These are phyloP conservation scores for Dryadula phaetusa DNA, from an alignment of 2,888 invertebrate genomes.

Conservation along the genomic window DNA sequence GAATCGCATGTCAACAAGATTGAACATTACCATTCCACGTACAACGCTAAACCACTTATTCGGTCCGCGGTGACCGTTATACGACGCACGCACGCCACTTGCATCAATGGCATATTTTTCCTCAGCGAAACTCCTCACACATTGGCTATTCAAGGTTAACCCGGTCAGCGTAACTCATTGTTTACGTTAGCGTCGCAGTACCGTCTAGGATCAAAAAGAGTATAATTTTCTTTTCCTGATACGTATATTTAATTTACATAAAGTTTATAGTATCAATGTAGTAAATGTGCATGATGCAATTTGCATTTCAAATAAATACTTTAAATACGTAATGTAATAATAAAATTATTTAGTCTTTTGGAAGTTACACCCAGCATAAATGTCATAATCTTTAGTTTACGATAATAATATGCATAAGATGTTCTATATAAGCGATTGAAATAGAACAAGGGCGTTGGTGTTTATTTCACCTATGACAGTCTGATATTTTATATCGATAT, in stretches of 20 bases:
- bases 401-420: constrained; percentile 50
- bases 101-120: constrained; percentile 84
- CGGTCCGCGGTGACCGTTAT: constrained; percentile 80
- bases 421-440: constrained; percentile 42
- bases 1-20: constrained; percentile 70
- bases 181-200: constrained; percentile 59
- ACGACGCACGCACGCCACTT: constrained; percentile 77
- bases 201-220: constrained; percentile 27
- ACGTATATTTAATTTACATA: neutral
- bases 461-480: constrained; percentile 55
- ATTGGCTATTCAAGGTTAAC: constrained; percentile 83
- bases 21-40: constrained; percentile 80
- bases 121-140: constrained; percentile 77
- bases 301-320: neutral
- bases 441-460: constrained; percentile 57
- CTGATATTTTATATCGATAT: constrained; percentile 60
- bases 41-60: constrained; percentile 81
- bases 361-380: constrained; percentile 25
- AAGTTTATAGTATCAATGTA: no score
- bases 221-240: constrained; percentile 21
- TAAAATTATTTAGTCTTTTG: neutral
- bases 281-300: no score
- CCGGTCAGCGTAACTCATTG: constrained; percentile 80
- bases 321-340: neutral
- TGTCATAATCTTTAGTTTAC: constrained; percentile 43